Percentiles rank a stretch among this genome's conserved stretches.
These are phyloP conservation scores for Campodea augens DNA, from an alignment of 1,140 invertebrate genomes.

Conservation along the genomic window DNA sequence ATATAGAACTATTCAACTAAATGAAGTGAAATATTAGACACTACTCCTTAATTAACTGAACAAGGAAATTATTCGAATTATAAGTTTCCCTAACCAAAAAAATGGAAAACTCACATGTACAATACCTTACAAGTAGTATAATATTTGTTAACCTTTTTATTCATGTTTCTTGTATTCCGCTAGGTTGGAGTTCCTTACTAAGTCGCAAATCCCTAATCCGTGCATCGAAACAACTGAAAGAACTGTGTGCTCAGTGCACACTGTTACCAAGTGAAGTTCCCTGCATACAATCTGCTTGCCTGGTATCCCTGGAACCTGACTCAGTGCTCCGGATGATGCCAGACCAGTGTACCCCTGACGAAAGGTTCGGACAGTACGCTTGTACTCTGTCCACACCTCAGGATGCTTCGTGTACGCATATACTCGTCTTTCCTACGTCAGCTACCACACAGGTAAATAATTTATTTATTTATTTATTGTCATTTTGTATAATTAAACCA, in stretches of 20 bases:
- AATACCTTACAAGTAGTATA: too few relatives aligned
- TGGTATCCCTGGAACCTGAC: constrained; percentile 92
- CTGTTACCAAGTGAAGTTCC: constrained; percentile 58
- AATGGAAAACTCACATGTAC: background rate
- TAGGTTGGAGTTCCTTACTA: constrained; percentile 80
- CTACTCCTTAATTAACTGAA: too few relatives aligned
- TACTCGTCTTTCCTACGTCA: constrained; percentile 95
- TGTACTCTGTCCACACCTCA: constrained; percentile 72
- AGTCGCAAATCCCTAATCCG: constrained; percentile 75
- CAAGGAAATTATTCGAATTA: too few relatives aligned
- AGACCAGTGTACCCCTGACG: constrained; percentile 83
- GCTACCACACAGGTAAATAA: constrained; percentile 77
- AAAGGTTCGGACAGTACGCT: constrained; percentile 65
- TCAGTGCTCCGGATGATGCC: constrained; percentile 81
- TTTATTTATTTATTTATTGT: too few relatives aligned
- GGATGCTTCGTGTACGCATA: constrained; percentile 92
- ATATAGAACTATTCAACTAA: too few relatives aligned
- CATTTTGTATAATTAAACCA: too few relatives aligned
- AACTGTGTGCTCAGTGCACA: constrained; percentile 75
- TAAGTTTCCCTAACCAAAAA: background rate
- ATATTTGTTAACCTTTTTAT: background rate
- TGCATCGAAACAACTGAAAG: constrained; percentile 69
- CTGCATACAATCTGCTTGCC: constrained; percentile 85
- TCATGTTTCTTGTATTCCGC: constrained; percentile 9
- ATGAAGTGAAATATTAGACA: too few relatives aligned